Percentiles rank a stretch among this genome's conserved stretches.
Conservation (phyloP, 1,140 invertebrate species). For the Pogonognathellus flavescens region DNA sequence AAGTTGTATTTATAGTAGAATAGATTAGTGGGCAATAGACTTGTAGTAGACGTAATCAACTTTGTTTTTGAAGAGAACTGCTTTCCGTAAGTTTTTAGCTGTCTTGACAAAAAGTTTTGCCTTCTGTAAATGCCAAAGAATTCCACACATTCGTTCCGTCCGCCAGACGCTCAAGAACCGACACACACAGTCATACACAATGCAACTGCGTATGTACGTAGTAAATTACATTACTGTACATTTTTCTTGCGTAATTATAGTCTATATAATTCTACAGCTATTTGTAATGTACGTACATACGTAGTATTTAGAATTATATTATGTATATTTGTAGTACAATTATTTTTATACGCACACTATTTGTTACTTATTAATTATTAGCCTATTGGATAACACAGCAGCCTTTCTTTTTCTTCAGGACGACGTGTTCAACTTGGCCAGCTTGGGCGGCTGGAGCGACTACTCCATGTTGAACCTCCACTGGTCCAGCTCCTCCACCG, state of each 20-base stretch:
- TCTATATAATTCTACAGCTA: not conserved
- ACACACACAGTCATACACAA: slow-evolving; percentile 30
- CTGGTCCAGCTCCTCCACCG: slow-evolving; percentile 69
- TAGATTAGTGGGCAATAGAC: not conserved
- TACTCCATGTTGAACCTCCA: slow-evolving; percentile 82
- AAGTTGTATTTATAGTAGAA: slow-evolving; percentile 8
- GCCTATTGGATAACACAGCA: slow-evolving; percentile 88
- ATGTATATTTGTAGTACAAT: slow-evolving; percentile 42
- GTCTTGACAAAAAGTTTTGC: slow-evolving; percentile 17
- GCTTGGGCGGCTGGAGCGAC: slow-evolving; percentile 78
- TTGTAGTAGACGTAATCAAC: not conserved
- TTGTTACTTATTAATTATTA: slow-evolving; percentile 40
- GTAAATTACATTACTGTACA: slow-evolving; percentile 25
- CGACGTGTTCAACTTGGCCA: slow-evolving; percentile 85
- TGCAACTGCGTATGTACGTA: slow-evolving; percentile 25
- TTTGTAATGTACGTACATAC: slow-evolving; percentile 14
- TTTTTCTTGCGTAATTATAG: slow-evolving; percentile 43
- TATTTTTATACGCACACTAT: slow-evolving; percentile 28
- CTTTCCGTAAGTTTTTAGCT: not conserved
- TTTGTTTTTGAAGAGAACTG: slow-evolving; percentile 22
- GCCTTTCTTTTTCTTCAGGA: slow-evolving; percentile 90
- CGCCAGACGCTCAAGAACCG: not conserved
- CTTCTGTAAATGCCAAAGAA: slow-evolving; percentile 29
- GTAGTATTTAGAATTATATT: not conserved
- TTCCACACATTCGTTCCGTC: slow-evolving; percentile 14